Evolutionary conservation across 2,888 invertebrate species (phyloP).

Genomic region (Buathra laborator): DNA sequence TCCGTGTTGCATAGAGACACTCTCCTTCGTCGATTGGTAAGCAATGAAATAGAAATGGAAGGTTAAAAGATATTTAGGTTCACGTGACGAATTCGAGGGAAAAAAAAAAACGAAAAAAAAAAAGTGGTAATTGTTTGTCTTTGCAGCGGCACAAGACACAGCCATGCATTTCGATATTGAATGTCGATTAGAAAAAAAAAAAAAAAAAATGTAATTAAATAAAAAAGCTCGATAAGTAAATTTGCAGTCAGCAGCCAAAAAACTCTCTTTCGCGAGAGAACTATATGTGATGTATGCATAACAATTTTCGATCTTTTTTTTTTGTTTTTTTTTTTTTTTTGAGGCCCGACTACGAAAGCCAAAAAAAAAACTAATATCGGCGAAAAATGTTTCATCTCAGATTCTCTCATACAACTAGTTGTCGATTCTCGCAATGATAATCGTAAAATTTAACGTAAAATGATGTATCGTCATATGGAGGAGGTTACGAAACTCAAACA

Average conservation of each 20-base stretch:
- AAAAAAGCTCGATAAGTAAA: constrained; percentile 36
- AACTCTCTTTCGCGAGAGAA: constrained; percentile 24
- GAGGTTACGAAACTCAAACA: constrained; percentile 19
- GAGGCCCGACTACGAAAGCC: constrained; percentile 43
- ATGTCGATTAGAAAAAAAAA: constrained; percentile 7
- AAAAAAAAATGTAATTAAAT: constrained; percentile 6
- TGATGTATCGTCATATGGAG: neutral
- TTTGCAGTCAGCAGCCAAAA: constrained; percentile 59
- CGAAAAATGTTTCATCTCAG: constrained; percentile 17
- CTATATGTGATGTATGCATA: constrained; percentile 31
- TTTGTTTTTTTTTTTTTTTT: neutral
- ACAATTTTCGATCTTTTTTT: neutral
- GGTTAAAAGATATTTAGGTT: constrained; percentile 73
- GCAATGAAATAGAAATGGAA: constrained; percentile 82
- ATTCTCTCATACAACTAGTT: neutral
- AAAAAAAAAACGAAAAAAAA: constrained; percentile 8
- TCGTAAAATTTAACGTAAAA: neutral
- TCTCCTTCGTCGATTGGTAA: constrained; percentile 82
- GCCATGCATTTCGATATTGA: constrained; percentile 64
- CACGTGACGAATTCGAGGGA: constrained; percentile 19
- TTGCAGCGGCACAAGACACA: constrained; percentile 60
- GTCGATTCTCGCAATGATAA: constrained; percentile 28
- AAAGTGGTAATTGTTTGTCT: constrained; percentile 18
- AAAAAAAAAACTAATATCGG: constrained; percentile 19
- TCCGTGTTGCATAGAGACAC: constrained; percentile 82